Base-by-base conservation (phyloP, 2,797 vertebrate genomes). In the Enteromius afrohamiltoni region DNA sequence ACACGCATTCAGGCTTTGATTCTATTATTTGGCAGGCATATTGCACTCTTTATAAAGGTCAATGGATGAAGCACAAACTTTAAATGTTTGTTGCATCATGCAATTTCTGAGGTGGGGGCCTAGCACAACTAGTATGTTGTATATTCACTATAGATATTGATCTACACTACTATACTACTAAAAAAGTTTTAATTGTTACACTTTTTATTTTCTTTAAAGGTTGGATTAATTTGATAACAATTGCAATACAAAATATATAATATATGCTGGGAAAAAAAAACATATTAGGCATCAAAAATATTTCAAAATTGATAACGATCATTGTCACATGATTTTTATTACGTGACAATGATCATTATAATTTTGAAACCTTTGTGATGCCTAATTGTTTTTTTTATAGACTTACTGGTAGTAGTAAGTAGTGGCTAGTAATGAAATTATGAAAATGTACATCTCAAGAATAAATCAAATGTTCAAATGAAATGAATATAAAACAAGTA, bases 41-140 rank as follows among this genome's bases (percentile, higher is more conserved):
- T 40, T 82, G 69, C 53, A 31, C 67, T 83, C 19, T 67, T 77
- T 47, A 47, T 71, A 82, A 82, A 75, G 80, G 80, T 82, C 70
- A 82, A 40, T 23, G 9, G 58, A 65, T 45, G 14, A 42, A 53
- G 10, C 6, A 37, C 29, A 75, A 60, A 71, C 51, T 80, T 47
- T 51, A 17, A 37, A 82, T 64, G 21, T 37, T 51, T 74, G 40
- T 37, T 82, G 40, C 55, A 81, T 82, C 26, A 51, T 19, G 17
- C 40, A 77, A 64, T 58, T n/a, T 21, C 19, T 21, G 9, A 13
- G 8, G 9, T 13, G 10, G 42, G 10, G 3, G 58, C 13, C 58
- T 14, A 16, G 13, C 58, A 60, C 23, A 26, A 26, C 55, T 6
- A n/a, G 3, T n/a, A n/a, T 21, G n/a, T 10, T 55, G 21, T 55